Conservation (phyloP, 2,113 vertebrate species). For the Anguilla japonica region DNA sequence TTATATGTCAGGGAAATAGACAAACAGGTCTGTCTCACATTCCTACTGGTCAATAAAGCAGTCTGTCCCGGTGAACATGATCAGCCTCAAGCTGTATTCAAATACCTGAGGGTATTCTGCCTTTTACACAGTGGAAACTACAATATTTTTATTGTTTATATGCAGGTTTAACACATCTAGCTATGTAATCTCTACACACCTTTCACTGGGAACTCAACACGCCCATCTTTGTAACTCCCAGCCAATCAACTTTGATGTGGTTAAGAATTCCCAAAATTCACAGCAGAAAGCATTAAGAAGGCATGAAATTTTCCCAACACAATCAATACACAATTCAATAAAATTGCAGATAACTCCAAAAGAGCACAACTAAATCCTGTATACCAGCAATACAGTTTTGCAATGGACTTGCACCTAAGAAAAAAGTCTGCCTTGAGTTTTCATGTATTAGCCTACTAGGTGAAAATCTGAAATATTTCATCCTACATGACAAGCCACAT, state of each 20-base stretch:
- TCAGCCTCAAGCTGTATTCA: neutral
- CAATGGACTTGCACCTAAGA: neutral
- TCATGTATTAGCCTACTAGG: neutral
- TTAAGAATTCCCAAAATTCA: neutral
- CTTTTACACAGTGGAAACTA: neutral
- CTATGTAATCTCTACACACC: neutral
- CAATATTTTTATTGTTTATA: neutral
- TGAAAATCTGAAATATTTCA: neutral
- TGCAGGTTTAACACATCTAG: neutral
- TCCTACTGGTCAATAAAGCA: conserved; percentile 1
- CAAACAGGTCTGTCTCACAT: conserved; percentile 8
- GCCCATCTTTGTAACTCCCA: neutral
- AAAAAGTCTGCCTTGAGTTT: too few relatives aligned
- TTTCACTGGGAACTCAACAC: neutral
- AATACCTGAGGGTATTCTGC: neutral
- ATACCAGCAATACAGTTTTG: neutral
- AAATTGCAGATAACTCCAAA: neutral
- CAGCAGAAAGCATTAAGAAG: neutral
- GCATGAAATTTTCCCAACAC: neutral
- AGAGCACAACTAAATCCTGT: neutral
- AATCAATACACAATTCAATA: neutral
- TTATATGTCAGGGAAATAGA: neutral
- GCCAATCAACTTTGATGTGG: neutral
- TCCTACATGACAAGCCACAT: too few relatives aligned
- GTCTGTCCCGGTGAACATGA: neutral